Conservation (phyloP, 2,888 invertebrate genomes). For the Scelioninae gen. 2 region DNA sequence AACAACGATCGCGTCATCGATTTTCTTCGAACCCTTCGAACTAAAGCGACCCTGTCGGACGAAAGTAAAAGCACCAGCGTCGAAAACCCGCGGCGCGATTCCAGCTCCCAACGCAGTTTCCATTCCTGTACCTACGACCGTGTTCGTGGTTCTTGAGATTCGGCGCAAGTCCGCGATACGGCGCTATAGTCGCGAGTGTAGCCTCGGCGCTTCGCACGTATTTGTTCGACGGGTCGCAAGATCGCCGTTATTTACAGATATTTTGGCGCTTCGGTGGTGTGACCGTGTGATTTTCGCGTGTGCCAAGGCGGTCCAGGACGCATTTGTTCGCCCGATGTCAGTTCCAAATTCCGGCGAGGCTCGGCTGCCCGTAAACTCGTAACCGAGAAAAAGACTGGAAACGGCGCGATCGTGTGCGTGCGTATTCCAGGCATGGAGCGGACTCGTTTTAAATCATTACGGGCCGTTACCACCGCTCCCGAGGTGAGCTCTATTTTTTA, state of each 20-base stretch:
- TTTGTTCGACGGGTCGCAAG: slow-evolving; percentile 28
- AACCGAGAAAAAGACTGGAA: slow-evolving; percentile 44
- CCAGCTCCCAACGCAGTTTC: slow-evolving; percentile 7
- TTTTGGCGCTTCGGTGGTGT: slow-evolving; percentile 52
- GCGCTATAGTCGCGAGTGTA: slow-evolving; percentile 54
- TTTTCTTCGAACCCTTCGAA: too few species aligned
- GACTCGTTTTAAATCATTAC: slow-evolving; percentile 69
- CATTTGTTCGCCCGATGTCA: slow-evolving; percentile 1
- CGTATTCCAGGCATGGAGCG: slow-evolving; percentile 68
- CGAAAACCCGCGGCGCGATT: background rate
- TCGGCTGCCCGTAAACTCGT: slow-evolving; percentile 33
- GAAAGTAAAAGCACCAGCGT: slow-evolving; percentile 10
- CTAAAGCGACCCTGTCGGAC: background rate
- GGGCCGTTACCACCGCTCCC: slow-evolving; percentile 64
- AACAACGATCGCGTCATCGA: too few species aligned
- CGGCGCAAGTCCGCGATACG: background rate
- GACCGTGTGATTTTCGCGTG: slow-evolving; percentile 43
- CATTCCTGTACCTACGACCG: slow-evolving; percentile 6
- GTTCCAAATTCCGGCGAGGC: background rate
- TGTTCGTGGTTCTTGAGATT: slow-evolving; percentile 24
- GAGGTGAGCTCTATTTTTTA: slow-evolving; percentile 56
- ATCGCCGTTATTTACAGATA: slow-evolving; percentile 55
- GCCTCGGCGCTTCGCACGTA: slow-evolving; percentile 57
- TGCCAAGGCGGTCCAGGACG: background rate
- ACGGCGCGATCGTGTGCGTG: slow-evolving; percentile 61